Conservation (phyloP, 2,113 vertebrate species). For the Solenodon paradoxus region DNA sequence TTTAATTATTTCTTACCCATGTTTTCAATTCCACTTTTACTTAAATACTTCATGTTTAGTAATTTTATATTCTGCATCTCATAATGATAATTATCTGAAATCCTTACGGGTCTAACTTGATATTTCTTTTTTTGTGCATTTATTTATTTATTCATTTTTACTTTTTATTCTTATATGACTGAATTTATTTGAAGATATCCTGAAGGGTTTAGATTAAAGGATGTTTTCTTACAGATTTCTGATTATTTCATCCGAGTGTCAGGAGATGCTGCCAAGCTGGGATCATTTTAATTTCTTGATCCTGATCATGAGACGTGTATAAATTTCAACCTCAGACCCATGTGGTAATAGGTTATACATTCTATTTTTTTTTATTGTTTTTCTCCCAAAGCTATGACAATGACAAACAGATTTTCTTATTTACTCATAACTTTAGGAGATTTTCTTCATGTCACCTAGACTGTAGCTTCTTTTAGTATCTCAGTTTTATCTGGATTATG, state of each 20-base stretch:
- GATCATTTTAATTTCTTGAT: neutral
- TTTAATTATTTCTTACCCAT: neutral
- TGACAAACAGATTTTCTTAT: neutral
- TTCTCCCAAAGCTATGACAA: neutral
- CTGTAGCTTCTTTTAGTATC: neutral
- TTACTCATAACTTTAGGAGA: neutral
- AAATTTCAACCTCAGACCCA: neutral
- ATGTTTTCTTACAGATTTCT: neutral
- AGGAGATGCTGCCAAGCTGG: neutral
- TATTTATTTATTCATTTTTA: conserved; percentile 26
- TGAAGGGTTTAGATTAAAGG: neutral
- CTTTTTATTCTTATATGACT: neutral
- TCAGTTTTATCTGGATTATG: neutral
- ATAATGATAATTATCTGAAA: neutral
- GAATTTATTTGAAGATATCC: conserved; percentile 7
- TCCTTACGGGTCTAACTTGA: neutral
- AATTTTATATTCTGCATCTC: neutral
- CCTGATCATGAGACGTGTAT: neutral
- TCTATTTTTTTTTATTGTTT: neutral
- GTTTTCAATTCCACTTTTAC: conserved; percentile 26
- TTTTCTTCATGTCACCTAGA: neutral
- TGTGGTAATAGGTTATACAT: neutral
- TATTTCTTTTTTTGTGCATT: neutral
- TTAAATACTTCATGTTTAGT: neutral
- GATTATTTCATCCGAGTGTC: neutral